phyloP scores from a whole-genome alignment of 2,113 vertebrate species.

The Clupea harengus region DNA sequence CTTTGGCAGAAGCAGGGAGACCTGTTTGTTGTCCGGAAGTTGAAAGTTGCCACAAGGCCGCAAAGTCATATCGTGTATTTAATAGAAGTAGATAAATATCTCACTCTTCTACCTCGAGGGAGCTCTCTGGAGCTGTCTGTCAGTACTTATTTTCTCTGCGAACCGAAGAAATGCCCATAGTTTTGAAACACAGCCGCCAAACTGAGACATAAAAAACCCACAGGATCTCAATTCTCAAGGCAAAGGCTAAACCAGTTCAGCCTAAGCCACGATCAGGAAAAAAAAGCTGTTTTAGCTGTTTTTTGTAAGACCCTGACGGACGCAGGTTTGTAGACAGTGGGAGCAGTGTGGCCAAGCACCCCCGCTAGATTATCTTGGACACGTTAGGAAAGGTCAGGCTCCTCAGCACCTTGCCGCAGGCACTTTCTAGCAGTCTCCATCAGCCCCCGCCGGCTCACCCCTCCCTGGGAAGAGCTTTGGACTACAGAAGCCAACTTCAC shows the following conservation, averaged over 20 bases:
- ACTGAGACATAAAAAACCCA: background rate
- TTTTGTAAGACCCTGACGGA: background rate
- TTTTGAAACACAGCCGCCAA: background rate
- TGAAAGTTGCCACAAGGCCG: background rate
- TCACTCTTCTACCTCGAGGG: background rate
- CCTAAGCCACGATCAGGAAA: background rate
- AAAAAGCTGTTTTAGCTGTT: background rate
- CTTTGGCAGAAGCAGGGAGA: background rate
- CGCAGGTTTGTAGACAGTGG: background rate
- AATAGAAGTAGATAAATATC: constrained; percentile 7
- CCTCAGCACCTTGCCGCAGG: background rate
- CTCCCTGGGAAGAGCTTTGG: background rate
- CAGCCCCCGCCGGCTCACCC: background rate
- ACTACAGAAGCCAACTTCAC: background rate
- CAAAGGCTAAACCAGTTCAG: background rate
- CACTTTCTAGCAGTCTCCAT: background rate
- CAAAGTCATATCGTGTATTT: background rate
- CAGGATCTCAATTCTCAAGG: background rate
- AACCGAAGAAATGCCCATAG: background rate
- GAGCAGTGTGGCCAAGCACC: background rate
- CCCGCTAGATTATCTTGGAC: background rate
- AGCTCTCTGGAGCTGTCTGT: background rate
- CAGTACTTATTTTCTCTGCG: background rate
- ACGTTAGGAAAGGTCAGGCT: background rate
- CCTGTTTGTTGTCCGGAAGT: background rate